These are phyloP conservation scores for Rhinopomastus cyanomelas DNA, from an alignment of 2,113 vertebrate genomes.

Conservation along the genomic window DNA sequence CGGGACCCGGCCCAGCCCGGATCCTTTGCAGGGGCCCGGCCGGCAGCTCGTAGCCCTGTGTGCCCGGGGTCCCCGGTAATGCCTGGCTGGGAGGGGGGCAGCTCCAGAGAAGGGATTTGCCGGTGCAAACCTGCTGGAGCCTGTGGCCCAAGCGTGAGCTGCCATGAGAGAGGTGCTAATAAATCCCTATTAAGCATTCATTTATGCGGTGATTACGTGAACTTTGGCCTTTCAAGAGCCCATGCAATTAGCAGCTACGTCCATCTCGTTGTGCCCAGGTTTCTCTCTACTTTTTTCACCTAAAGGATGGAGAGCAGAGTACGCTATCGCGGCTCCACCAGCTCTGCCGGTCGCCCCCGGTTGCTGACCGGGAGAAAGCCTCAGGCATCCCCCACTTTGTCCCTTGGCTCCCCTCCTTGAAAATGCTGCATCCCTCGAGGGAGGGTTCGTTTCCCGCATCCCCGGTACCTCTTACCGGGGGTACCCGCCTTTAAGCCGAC, in stretches of 20 bases:
- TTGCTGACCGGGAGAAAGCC: background rate
- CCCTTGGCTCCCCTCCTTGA: background rate
- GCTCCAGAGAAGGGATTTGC: background rate
- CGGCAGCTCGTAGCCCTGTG: background rate
- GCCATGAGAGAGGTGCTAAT: constrained; percentile 69
- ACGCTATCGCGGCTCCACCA: background rate
- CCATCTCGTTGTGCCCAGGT: constrained; percentile 10
- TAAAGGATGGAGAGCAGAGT: background rate
- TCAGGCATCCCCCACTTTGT: background rate
- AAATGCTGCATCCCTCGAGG: background rate
- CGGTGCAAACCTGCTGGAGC: background rate
- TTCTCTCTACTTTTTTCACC: background rate
- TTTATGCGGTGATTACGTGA: constrained; percentile 77
- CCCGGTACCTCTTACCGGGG: background rate
- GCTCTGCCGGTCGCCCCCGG: background rate
- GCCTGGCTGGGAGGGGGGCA: too few relatives aligned
- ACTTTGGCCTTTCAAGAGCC: constrained; percentile 74
- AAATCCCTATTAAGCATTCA: constrained; percentile 72
- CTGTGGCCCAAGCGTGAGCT: constrained; percentile 52
- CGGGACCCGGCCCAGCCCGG: too few relatives aligned
- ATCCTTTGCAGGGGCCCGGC: background rate
- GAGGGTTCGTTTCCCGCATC: background rate
- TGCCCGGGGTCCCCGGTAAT: background rate
- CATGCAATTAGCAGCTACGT: constrained; percentile 70
- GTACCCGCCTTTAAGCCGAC: background rate